phyloP scores from a whole-genome alignment of 2,113 vertebrate species.

The Larimichthys crocea region DNA sequence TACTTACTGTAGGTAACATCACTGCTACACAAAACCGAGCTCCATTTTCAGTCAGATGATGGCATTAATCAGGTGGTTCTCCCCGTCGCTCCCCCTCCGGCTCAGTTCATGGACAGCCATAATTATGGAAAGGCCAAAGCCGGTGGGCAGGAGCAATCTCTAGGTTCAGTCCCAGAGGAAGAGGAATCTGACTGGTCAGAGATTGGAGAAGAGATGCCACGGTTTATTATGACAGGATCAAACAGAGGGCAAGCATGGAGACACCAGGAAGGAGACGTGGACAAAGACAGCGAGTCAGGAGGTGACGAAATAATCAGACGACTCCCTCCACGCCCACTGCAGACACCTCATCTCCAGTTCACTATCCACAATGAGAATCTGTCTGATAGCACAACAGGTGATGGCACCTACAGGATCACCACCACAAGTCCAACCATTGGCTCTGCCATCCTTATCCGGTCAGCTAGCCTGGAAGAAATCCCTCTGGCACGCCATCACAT shows the following conservation, averaged over 20 bases:
- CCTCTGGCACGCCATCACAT: constrained; percentile 60
- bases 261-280: constrained; percentile 59
- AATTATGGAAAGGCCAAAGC: constrained; percentile 64
- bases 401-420: constrained; percentile 60
- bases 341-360: constrained; percentile 81
- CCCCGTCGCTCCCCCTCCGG: constrained; percentile 76
- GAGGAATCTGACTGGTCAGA: constrained; percentile 86
- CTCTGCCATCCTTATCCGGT: constrained; percentile 79
- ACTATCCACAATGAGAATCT: constrained; percentile 73
- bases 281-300: constrained; percentile 77
- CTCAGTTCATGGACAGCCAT: constrained; percentile 81
- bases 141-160: constrained; percentile 68
- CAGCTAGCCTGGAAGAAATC: constrained; percentile 83
- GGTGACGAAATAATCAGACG: constrained; percentile 60
- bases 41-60: constrained; percentile 69
- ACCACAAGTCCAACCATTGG: constrained; percentile 50
- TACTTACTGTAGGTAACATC: constrained; percentile 69
- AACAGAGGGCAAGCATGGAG: constrained; percentile 67
- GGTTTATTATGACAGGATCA: constrained; percentile 56
- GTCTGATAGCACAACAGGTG: constrained; percentile 33
- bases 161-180: constrained; percentile 82
- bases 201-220: constrained; percentile 76
- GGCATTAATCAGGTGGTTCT: constrained; percentile 53
- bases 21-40: constrained; percentile 59
- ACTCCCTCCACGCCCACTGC: constrained; percentile 46